Base-by-base conservation (phyloP, 2,888 invertebrate species). In the Agrochola lota region DNA sequence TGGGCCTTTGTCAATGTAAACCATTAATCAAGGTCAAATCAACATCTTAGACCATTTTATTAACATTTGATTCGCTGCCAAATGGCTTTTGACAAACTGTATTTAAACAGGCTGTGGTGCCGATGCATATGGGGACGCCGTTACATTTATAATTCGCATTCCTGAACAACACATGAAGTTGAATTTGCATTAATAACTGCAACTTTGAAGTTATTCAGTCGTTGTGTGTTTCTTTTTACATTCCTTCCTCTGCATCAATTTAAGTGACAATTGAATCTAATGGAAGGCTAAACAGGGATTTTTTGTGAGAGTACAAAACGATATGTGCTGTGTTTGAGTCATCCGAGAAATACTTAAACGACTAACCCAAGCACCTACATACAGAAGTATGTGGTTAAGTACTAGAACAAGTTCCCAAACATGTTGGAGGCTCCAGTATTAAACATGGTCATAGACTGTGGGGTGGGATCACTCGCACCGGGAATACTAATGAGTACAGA, bases 11-110 rank as follows among this genome's bases (percentile, higher is more conserved):
- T 95, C 94, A 94, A 92, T 92, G 87, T 84, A 73, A 76, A 85
- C 92, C 95, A 96, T 96, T 94, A 96, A 96, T 96, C 96, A 96
- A 91, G 91, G 87, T 92, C 94, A 92, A 93, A 94, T 95, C 93
- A 94, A 89, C 89, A 81, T 88, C 90, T 88, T 85, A 85, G 87
- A 84, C 81, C 89, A 89, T 91, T 91, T 92, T 91, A 91, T 93
- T 93, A 91, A 88, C 90, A 93, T 93, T 94, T 90, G 93, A 91
- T 92, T 89, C 93, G 92, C 91, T 90, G 90, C 85, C 85, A 87
- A 90, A 89, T 80, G 57, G 43, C 40, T 71, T 83, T 84, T 84
- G 70, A 80, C 60, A 78, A 55, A 80, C 60, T 57, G 70, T 49
- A 52, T 79, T 78, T 81, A 75, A 72, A 83, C 71, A 71, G 43